Percentiles rank a stretch among this genome's conserved stretches.
These are phyloP conservation scores for Haliclona indistincta DNA, from an alignment of 37 sponge, comb jelly and placozoan genomes.

Conservation along the genomic window DNA sequence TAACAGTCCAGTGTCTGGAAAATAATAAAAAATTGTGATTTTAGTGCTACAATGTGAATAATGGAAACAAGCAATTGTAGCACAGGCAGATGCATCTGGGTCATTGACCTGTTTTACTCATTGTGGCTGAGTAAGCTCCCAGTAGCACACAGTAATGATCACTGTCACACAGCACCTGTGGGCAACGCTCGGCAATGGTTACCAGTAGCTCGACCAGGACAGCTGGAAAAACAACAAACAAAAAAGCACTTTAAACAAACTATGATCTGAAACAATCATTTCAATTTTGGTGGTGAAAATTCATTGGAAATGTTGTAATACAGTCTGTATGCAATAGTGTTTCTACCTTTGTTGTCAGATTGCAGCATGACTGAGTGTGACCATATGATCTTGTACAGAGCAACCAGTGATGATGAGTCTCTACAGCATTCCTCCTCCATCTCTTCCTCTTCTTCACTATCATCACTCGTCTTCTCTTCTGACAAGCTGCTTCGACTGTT, in stretches of 20 bases:
- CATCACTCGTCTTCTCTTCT: no score
- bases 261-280: no score
- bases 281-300: no score
- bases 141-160: constrained; percentile 38
- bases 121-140: constrained; percentile 60
- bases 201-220: constrained; percentile 53
- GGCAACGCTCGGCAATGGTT: constrained; percentile 12
- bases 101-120: constrained; percentile 33
- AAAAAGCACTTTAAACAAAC: no score
- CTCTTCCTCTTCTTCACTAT: no score
- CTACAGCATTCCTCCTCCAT: no score
- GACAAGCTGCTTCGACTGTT: no score
- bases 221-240: constrained; percentile 24
- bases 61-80: neutral
- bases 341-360: no score
- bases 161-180: neutral
- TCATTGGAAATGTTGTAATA: no score
- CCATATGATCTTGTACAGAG: constrained; percentile 58
- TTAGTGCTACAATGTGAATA: neutral
- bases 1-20: constrained; percentile 56
- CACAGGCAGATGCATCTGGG: constrained; percentile 2
- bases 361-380: constrained; percentile 40
- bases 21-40: neutral
- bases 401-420: neutral
- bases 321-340: no score